These are phyloP conservation scores for Odontomyia ornata DNA, from an alignment of 2,888 invertebrate genomes.

Conservation along the genomic window DNA sequence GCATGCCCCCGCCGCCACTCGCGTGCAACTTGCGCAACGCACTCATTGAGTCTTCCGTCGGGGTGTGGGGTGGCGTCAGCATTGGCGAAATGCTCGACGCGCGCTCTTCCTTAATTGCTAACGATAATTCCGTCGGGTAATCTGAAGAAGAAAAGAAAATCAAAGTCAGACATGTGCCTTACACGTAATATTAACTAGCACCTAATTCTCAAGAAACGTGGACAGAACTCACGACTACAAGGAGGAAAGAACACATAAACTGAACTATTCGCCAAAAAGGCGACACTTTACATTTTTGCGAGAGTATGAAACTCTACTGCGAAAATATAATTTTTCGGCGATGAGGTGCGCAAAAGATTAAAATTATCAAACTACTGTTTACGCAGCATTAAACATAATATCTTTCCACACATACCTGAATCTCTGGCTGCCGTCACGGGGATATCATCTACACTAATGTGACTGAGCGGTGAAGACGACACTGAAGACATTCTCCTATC, in stretches of 20 bases:
- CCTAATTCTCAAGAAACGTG: no score
- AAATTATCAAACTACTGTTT: constrained; percentile 1
- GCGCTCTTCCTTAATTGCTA: constrained; percentile 71
- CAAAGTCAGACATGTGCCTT: background rate
- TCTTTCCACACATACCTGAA: constrained; percentile 58
- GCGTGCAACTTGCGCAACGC: constrained; percentile 24
- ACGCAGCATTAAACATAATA: background rate
- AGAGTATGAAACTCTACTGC: background rate
- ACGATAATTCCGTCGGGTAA: constrained; percentile 69
- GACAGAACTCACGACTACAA: no score
- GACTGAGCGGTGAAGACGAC: constrained; percentile 64
- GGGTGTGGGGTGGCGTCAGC: constrained; percentile 78
- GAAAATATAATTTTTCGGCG: background rate
- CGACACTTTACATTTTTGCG: background rate
- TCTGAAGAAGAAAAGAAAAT: constrained; percentile 59
- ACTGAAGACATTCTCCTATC: constrained; percentile 59
- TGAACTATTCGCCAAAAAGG: background rate
- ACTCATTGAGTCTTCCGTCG: constrained; percentile 67
- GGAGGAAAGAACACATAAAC: no score
- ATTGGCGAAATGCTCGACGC: constrained; percentile 69
- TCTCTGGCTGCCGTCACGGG: constrained; percentile 56
- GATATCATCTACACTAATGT: constrained; percentile 64
- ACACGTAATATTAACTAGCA: no score
- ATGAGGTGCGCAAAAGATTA: constrained; percentile 49
- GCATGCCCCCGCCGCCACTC: background rate